Base-by-base conservation (phyloP, 1,140 invertebrate genomes). In the Heliothis subflexa region DNA sequence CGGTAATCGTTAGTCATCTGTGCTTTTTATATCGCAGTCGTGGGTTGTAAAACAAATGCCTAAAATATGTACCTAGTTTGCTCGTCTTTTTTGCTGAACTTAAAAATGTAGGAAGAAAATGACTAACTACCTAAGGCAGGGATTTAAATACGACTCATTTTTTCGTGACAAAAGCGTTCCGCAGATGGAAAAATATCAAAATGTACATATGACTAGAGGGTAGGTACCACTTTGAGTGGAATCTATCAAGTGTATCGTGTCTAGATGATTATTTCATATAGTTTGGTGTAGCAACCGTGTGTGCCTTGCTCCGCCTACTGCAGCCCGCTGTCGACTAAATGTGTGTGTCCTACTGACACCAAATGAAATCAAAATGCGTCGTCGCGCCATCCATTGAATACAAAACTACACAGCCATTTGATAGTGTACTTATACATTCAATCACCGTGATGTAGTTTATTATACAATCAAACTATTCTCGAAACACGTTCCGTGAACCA, bases 291-390 rank as follows among this genome's bases (percentile, higher is more conserved):
- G 89, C 61, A 68, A 78, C 55, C 73, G 54, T 40, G 54, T 68
- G 66, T 71, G 71, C 70, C 78, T 78, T 84, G 71, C 78, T 81
- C 79, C 57, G 73, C 70, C 79, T 81, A 81, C 83, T 85, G 78
- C 85, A 88, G 80, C 78, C 73, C 81, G 80, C 86, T 88, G 80
- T 57, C 83, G 80, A 83, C 78, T 80, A 78, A 88, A 82, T 83
- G 86, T 93, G 89, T 81, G 86, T 93, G 89, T 81, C 88, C 90
- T 87, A 91, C 87, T 92, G 85, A 91, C 91, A 91, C 88, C 85
- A 83, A 90, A 91, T 80, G 82, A 88, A 89, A 88, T 87, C 84
- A 91, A 89, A 89, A 90, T 84, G 85, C 85, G 82, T 78, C 66
- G 83, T 52, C 78, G 81, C 68, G 64, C 70, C 77, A 80, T 76